Base-by-base conservation (phyloP, 2,888 invertebrate species). In the Drosophila colorata region DNA sequence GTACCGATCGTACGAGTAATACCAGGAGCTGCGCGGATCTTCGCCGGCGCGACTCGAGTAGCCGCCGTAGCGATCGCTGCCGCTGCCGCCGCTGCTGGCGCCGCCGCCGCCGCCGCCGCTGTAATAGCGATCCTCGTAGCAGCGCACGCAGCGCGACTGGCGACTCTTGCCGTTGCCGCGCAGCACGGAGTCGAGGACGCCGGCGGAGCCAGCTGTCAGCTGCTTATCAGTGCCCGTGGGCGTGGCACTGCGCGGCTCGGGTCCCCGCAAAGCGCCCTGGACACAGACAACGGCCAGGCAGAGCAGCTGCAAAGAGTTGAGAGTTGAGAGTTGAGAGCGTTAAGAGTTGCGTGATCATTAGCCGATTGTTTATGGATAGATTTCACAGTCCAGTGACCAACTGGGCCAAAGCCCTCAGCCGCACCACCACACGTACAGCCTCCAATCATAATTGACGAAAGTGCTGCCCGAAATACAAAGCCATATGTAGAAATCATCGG, bases 131-230 rank as follows among this genome's bases (percentile, higher is more conserved):
- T 92, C 91, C 66, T 92, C 92, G 48, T 91, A 91, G 74, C 92
- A 92, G 31, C 91, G 87, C 40, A 91, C 91, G 74, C 92, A 92
- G 37, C 92, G 88, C 9, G 90, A 91, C 59, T 92, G 92, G 2
- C 92, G 85, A 57, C 89, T 90, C 73, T 88, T 90, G 23, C 87
- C 87, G n/a, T 65, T 75, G 44, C 88, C 84, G 1, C 69, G 74
- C 4, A 80, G 85, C 49, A 90, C 74, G 0, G 84, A 79, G 38
- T 88, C 91, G 14, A 92, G 68, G 13, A 71, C 47, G 2, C 81
- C 79, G 0, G 61, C 80, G 0, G 75, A 37, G 2, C 80, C 66
- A 2, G 78, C 60, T 5, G 82, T 40, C 28, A 64, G 40, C 44
- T 78, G 69, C 6, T 63, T 66, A 13, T 59, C 68, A 7, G 2